A percentile compares a stretch with the other conserved stretches of the same genome.
Conservation (phyloP, 2,797 vertebrate genomes). For the Hoplostethus mediterraneus region DNA sequence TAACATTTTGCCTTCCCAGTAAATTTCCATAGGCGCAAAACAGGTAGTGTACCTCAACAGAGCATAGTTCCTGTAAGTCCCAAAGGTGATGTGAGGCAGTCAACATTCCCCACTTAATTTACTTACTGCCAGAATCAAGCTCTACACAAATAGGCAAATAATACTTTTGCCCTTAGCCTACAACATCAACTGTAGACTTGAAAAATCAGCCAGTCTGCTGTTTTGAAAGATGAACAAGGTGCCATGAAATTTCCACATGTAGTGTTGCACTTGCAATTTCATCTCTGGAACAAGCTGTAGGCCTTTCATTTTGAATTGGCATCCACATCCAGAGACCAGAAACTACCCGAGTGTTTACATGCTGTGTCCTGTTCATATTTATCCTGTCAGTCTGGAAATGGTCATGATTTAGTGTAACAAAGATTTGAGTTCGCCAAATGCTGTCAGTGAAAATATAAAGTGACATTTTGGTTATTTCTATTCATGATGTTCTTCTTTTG, state of each 20-base stretch:
- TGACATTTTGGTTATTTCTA: background rate
- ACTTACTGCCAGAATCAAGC: background rate
- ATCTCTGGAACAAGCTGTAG: constrained; percentile 61
- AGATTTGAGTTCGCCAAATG: background rate
- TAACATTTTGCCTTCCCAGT: background rate
- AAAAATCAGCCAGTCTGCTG: background rate
- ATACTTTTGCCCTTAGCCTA: too few relatives aligned
- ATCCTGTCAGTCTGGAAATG: background rate
- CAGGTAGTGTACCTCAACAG: background rate
- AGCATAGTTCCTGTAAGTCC: constrained; percentile 5
- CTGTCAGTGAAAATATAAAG: background rate
- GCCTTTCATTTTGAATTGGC: constrained; percentile 19
- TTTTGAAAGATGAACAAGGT: background rate
- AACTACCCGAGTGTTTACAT: constrained; percentile 51
- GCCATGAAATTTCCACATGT: background rate
- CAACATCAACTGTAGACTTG: background rate
- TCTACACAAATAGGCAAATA: background rate
- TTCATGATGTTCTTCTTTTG: background rate
- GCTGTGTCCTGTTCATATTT: constrained; percentile 5
- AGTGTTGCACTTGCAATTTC: constrained; percentile 33
- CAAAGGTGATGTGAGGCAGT: background rate
- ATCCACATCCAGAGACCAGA: constrained; percentile 20
- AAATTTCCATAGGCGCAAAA: background rate
- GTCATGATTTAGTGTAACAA: background rate
- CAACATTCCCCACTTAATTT: background rate